Evolutionary conservation across 2,888 invertebrate genomes (phyloP).

Genomic region (Chydorus sphaericus): DNA sequence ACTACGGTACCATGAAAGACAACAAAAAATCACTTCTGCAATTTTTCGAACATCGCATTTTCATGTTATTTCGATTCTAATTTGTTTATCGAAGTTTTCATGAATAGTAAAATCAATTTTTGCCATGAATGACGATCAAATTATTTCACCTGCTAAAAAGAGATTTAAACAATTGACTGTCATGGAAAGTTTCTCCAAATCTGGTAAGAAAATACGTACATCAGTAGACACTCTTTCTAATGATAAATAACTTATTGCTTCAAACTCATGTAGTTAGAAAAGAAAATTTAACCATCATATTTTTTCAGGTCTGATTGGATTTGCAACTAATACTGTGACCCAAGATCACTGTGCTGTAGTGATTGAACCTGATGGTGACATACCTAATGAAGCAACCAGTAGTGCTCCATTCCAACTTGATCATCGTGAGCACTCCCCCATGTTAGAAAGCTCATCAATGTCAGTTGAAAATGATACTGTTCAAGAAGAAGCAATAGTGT

Average conservation of each 20-base stretch:
- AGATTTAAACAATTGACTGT: not conserved
- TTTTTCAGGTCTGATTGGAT: no score
- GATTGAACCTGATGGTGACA: not conserved
- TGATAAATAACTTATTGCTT: no score
- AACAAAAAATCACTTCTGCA: no score
- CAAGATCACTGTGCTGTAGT: not conserved
- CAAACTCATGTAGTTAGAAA: not conserved
- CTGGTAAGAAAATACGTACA: not conserved
- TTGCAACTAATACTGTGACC: no score
- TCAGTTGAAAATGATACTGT: not conserved
- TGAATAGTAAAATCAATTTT: no score
- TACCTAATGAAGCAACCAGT: no score
- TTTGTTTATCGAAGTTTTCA: no score
- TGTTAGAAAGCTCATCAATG: not conserved
- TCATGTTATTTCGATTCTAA: no score
- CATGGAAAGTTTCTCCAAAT: not conserved
- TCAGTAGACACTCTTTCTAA: not conserved
- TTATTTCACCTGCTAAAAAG: not conserved
- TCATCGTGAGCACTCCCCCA: not conserved
- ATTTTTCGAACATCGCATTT: no score
- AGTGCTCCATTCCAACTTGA: no score
- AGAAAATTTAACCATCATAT: no score
- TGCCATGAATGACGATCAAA: not conserved
- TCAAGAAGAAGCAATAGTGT: not conserved
- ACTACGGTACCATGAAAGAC: no score